Conservation (phyloP, 1,140 invertebrate genomes). For the Drosophila bipectinata region DNA sequence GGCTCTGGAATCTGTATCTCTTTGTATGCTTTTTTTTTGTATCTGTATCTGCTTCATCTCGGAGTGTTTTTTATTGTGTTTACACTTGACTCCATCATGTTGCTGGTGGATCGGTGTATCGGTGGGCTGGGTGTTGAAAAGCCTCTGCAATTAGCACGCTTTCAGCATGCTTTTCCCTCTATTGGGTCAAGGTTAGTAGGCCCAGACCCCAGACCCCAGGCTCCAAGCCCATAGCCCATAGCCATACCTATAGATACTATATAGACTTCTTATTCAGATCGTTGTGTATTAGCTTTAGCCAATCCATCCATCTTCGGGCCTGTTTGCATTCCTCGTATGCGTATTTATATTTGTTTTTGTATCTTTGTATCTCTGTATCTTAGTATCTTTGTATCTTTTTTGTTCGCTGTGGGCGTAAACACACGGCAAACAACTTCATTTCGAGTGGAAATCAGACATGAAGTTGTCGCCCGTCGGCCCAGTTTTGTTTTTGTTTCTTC, state of each 20-base stretch:
- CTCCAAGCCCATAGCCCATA: background rate
- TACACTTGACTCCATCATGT: conserved; percentile 65
- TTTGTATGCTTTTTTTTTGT: conserved; percentile 3
- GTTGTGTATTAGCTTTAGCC: background rate
- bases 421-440: conserved; percentile 36
- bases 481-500: conserved; percentile 6
- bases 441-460: conserved; percentile 19
- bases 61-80: conserved; percentile 59
- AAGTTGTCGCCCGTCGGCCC: conserved; percentile 16
- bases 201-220: conserved; percentile 18
- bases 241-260: conserved; percentile 1
- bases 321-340: background rate
- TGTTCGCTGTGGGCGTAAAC: conserved; percentile 26
- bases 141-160: conserved; percentile 74
- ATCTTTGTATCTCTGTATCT: conserved; percentile 12
- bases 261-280: background rate
- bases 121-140: conserved; percentile 53
- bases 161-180: conserved; percentile 20
- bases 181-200: conserved; percentile 74
- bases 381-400: conserved; percentile 3
- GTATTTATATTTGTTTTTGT: conserved; percentile 12
- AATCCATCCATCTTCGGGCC: conserved; percentile 20
- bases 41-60: conserved; percentile 29
- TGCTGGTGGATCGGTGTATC: conserved; percentile 15
- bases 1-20: background rate